phyloP scores from a whole-genome alignment of 2,113 vertebrate genomes.

The Pangasianodon hypophthalmus region DNA sequence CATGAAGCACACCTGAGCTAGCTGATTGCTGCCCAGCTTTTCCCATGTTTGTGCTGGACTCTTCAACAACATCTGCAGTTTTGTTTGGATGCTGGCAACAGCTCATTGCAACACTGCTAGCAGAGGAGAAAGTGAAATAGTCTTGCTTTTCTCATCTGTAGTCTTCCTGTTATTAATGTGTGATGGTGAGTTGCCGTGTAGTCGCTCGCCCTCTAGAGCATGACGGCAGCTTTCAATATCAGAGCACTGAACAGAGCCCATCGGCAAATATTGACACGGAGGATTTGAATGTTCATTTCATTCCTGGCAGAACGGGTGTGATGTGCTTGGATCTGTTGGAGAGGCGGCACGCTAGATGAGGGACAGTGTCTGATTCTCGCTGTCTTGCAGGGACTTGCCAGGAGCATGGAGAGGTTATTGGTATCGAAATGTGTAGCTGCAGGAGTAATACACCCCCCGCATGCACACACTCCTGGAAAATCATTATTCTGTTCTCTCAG shows the following conservation, averaged over 20 bases:
- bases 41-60: not conserved
- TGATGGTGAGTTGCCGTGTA: not conserved
- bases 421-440: not conserved
- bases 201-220: slow-evolving; percentile 34
- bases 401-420: slow-evolving; percentile 41
- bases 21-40: not conserved
- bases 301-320: slow-evolving; percentile 26
- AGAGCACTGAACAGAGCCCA: slow-evolving; percentile 54
- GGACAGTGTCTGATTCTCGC: not conserved
- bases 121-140: not conserved
- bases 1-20: slow-evolving; percentile 3
- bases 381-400: slow-evolving; percentile 11
- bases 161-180: slow-evolving; percentile 35
- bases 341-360: not conserved
- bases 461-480: slow-evolving; percentile 9
- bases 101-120: not conserved
- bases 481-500: slow-evolving; percentile 21
- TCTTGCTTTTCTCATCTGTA: slow-evolving; percentile 1
- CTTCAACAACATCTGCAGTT: not conserved
- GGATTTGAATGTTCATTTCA: slow-evolving; percentile 59
- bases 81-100: not conserved
- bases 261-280: slow-evolving; percentile 65
- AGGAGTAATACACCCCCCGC: not conserved
- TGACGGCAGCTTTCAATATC: slow-evolving; percentile 59
- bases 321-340: slow-evolving; percentile 11